These are phyloP conservation scores for Leptopilina boulardi DNA, from an alignment of 1,140 invertebrate species.

Conservation along the genomic window DNA sequence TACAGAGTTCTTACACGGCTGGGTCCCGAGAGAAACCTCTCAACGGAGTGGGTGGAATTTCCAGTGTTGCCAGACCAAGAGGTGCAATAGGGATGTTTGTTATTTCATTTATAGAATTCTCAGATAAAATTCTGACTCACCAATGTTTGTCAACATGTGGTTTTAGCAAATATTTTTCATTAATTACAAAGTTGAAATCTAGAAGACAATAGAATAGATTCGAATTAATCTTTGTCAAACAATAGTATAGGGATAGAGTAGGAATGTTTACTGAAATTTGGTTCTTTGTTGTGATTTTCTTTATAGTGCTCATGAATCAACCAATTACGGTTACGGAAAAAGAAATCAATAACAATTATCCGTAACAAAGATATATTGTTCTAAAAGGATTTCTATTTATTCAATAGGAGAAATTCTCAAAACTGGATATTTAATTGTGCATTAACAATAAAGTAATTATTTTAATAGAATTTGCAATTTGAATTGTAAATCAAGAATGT, in stretches of 20 bases:
- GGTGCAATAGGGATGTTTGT: slow-evolving; percentile 42
- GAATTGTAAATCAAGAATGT: too few relatives aligned
- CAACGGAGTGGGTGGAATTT: slow-evolving; percentile 67
- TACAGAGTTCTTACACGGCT: slow-evolving; percentile 52
- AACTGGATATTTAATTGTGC: too few relatives aligned
- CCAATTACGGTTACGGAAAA: background rate
- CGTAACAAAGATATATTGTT: background rate
- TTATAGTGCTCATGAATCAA: background rate
- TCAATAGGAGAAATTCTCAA: too few relatives aligned
- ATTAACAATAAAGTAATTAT: too few relatives aligned
- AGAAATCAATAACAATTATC: background rate
- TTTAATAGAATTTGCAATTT: too few relatives aligned
- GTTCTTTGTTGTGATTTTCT: background rate
- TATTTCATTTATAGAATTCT: slow-evolving; percentile 36
- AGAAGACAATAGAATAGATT: background rate
- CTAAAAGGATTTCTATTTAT: too few relatives aligned
- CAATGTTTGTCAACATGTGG: slow-evolving; percentile 59
- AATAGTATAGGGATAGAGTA: background rate
- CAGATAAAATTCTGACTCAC: slow-evolving; percentile 41
- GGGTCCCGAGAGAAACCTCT: slow-evolving; percentile 60
- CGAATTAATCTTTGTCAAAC: background rate
- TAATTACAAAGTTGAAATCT: background rate
- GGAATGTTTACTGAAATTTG: slow-evolving; percentile 3
- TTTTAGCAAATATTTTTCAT: slow-evolving; percentile 9
- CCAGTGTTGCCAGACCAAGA: slow-evolving; percentile 65